Evolutionary conservation across 2,888 invertebrate species (phyloP).

Genomic region (Aphidius colemani): DNA sequence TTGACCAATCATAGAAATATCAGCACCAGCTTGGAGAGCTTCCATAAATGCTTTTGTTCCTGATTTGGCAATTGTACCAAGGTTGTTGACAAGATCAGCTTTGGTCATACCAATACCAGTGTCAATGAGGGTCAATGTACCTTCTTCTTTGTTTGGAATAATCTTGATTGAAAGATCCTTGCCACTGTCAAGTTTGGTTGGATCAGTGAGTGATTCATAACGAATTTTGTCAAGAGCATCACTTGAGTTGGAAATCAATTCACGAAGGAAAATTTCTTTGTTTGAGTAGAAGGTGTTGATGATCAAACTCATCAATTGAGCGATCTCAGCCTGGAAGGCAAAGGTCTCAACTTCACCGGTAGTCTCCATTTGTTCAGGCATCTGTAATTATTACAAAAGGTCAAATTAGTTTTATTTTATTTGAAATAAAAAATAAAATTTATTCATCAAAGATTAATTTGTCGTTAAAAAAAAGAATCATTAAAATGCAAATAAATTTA

Average conservation of each 20-base stretch:
- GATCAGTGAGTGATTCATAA: slow-evolving; percentile 96
- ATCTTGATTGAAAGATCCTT: slow-evolving; percentile 97
- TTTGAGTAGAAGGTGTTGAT: slow-evolving; percentile 99
- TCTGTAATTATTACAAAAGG: slow-evolving; percentile 87
- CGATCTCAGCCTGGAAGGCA: slow-evolving; percentile 99
- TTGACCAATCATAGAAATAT: slow-evolving; percentile 99
- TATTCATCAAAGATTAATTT: not conserved
- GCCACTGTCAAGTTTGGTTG: slow-evolving; percentile 87
- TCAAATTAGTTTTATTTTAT: not conserved
- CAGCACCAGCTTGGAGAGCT: slow-evolving; percentile 97
- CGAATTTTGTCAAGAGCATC: slow-evolving; percentile 93
- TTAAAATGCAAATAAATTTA: not conserved
- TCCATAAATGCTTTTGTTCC: slow-evolving; percentile 99
- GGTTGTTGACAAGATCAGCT: slow-evolving; percentile 96
- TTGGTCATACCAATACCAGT: slow-evolving; percentile 99
- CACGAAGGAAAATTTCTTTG: slow-evolving; percentile 99
- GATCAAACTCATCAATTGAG: slow-evolving; percentile 99
- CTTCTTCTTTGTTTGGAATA: slow-evolving; percentile 93
- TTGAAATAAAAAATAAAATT: not conserved
- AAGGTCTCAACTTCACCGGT: slow-evolving; percentile 89
- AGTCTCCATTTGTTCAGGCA: slow-evolving; percentile 78
- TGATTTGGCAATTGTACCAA: slow-evolving; percentile 98
- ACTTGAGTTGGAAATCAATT: slow-evolving; percentile 97
- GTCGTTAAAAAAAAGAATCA: not conserved
- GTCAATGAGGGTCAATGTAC: slow-evolving; percentile 94